Base-by-base conservation (phyloP, 2,888 invertebrate species). In the Cephonodes hylas region DNA sequence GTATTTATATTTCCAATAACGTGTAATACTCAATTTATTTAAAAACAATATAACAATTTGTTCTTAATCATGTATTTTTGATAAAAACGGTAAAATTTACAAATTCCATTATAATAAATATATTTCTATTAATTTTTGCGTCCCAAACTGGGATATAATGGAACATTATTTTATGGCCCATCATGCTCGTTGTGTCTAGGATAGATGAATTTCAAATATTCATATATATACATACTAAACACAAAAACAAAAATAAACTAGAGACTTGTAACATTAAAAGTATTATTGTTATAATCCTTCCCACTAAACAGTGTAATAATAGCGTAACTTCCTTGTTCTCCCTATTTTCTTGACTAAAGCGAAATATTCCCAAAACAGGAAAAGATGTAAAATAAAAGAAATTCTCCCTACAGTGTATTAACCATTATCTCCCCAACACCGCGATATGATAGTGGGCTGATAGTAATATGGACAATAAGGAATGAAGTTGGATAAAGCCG, bases 401-500 rank as follows among this genome's bases (percentile, higher is more conserved):
- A 4, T 45, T 38, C 15, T 23, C 34, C 42, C 34, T 58, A n/a
- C n/a, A 38, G 13, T 23, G n/a, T 38, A 58, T 58, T 38, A 23
- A 22, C 23, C n/a, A 56, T 42, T 6, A 38, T 23, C 22, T 38
- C 2, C 53, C 34, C 34, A 34, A 10, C 6, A 10, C 18, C 5
- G 25, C 60, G 23, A 22, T 8, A 61, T 60, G 63, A 66, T 65
- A 57, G 64, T 53, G 53, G 45, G 56, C 62, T 59, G n/a, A 60
- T 5, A 48, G 57, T 57, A 38, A 38, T 57, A 48, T 48, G 48
- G 25, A 71, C 72, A 71, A 72, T 76, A 69, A 74, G 66, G 71
- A 75, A 75, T 76, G 73, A 76, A 71, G 71, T 71, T 68, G 56
- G 71, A 67, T 70, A 71, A 70, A 65, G 64, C 63, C 61, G 58